Evolutionary conservation across 2,888 invertebrate species (phyloP).

Genomic region (Lepidochrysops patricia): DNA sequence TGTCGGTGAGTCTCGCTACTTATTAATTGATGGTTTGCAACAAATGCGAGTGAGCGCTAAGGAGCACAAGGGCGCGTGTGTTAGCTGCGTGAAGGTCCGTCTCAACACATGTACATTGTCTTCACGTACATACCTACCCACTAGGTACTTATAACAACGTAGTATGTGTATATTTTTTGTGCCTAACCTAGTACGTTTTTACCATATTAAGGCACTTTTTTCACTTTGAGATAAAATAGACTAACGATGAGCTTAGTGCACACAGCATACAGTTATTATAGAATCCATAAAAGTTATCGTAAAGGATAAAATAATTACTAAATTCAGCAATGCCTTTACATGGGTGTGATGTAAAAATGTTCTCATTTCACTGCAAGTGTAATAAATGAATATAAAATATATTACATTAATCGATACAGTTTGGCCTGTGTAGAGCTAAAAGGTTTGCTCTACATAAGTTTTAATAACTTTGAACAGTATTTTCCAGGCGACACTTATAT

Average conservation of each 20-base stretch:
- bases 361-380: too few relatives aligned
- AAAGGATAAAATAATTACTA: too few relatives aligned
- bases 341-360: too few relatives aligned
- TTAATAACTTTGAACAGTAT: not conserved
- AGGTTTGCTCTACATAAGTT: not conserved
- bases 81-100: conserved; percentile 17
- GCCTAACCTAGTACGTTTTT: too few relatives aligned
- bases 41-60: conserved; percentile 56
- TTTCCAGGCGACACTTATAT: not conserved
- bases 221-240: too few relatives aligned
- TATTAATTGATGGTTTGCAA: conserved; percentile 45
- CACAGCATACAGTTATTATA: too few relatives aligned
- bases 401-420: too few relatives aligned
- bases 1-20: conserved; percentile 26
- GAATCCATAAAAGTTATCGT: too few relatives aligned
- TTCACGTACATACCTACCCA: not conserved
- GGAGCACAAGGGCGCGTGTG: conserved; percentile 50
- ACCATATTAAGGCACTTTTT: too few relatives aligned
- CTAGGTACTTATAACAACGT: not conserved
- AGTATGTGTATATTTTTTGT: too few relatives aligned
- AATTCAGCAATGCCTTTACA: too few relatives aligned
- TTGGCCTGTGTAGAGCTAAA: not conserved
- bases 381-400: too few relatives aligned
- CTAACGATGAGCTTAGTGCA: not conserved
- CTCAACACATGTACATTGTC: not conserved